A percentile compares a stretch with the other conserved stretches of the same genome.
Conservation (phyloP, 2,113 vertebrate species). For the Macroglossus sobrinus region DNA sequence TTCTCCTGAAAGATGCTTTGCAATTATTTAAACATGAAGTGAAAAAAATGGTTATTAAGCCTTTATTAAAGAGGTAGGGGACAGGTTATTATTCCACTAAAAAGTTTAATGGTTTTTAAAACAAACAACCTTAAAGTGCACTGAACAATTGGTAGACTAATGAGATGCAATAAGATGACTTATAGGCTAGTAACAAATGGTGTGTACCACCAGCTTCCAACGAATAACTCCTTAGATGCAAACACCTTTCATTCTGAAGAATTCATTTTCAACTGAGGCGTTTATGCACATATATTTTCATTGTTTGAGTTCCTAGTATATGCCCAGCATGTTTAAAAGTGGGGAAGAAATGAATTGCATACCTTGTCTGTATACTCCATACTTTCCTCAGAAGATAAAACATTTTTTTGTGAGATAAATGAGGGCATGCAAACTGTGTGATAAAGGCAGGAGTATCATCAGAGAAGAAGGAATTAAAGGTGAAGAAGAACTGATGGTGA, state of each 20-base stretch:
- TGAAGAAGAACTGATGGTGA: not conserved
- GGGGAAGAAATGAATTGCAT: not conserved
- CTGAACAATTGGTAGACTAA: slow-evolving; percentile 51
- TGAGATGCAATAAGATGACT: slow-evolving; percentile 36
- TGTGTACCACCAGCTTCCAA: not conserved
- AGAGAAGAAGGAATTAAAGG: not conserved
- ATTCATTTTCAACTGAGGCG: slow-evolving; percentile 29
- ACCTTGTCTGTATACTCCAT: not conserved
- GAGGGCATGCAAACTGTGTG: not conserved
- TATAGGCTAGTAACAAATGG: slow-evolving; percentile 34
- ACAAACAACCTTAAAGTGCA: slow-evolving; percentile 42
- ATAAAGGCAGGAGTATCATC: not conserved
- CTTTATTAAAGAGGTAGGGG: slow-evolving; percentile 51
- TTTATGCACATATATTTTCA: not conserved
- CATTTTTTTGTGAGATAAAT: not conserved
- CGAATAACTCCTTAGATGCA: slow-evolving; percentile 33
- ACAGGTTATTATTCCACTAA: slow-evolving; percentile 45
- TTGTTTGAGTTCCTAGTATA: not conserved
- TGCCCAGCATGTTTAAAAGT: not conserved
- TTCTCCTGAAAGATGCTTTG: slow-evolving; percentile 17
- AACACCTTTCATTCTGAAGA: slow-evolving; percentile 47
- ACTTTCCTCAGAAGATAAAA: not conserved
- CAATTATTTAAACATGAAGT: slow-evolving; percentile 51
- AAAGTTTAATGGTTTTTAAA: slow-evolving; percentile 57
- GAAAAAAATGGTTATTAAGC: slow-evolving; percentile 63